Percentiles rank a stretch among this genome's conserved stretches.
Evolutionary conservation across 2,888 invertebrate species (phyloP).

Genomic region (Apotomis turbidana): DNA sequence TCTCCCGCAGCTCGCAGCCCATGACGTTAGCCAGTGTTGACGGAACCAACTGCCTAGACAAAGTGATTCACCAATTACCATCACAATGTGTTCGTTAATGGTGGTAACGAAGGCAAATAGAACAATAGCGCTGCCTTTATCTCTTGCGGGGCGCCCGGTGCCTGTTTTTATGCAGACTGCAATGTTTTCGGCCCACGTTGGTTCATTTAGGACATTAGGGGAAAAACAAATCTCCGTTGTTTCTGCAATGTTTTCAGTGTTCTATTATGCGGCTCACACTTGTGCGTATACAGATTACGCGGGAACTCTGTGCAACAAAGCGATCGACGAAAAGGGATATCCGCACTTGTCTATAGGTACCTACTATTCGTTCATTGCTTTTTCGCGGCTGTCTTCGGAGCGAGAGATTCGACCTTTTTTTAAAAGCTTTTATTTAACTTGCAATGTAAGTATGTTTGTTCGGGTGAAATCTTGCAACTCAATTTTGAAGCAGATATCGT

Average conservation of each 20-base stretch:
- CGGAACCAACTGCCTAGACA: constrained; percentile 47
- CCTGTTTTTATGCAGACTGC: constrained; percentile 42
- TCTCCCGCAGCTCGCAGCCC: neutral
- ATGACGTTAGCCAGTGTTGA: constrained; percentile 14
- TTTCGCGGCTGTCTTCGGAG: neutral
- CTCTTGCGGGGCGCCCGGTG: constrained; percentile 70
- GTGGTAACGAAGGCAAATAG: constrained; percentile 54
- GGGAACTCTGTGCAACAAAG: neutral
- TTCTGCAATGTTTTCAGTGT: neutral
- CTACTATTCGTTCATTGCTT: neutral
- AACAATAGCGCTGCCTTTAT: constrained; percentile 42
- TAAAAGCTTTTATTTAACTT: too few species aligned
- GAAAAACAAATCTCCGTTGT: constrained; percentile 5
- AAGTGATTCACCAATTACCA: constrained; percentile 67
- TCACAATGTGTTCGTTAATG: constrained; percentile 71
- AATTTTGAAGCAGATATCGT: too few species aligned
- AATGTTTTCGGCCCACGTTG: constrained; percentile 30
- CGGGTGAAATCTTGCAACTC: too few species aligned
- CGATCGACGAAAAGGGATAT: neutral
- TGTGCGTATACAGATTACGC: neutral
- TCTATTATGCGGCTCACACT: neutral
- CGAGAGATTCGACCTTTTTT: too few species aligned
- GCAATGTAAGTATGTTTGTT: too few species aligned
- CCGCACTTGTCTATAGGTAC: neutral
- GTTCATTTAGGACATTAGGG: constrained; percentile 27